Evolutionary conservation across 2,797 vertebrate species (phyloP), one percentile per base, ranked within the genome.

Genomic region (Austrolebias charrua): DNA sequence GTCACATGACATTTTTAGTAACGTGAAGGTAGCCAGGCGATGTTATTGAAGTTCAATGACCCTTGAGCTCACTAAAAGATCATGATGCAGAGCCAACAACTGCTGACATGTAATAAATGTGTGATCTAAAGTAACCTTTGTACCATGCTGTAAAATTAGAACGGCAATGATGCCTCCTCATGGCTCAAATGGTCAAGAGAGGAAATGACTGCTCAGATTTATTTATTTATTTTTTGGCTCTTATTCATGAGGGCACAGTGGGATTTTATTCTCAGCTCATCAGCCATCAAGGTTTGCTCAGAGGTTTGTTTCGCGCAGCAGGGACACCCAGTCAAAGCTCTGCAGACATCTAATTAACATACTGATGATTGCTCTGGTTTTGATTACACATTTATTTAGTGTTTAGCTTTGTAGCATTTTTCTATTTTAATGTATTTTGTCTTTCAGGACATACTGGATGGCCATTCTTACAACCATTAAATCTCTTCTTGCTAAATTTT

Each of bases 111-210:
- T 73, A 51, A 53, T 55, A 58, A 66, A 47, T 65, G 51, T 71
- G 49, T 84, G 83, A 79, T 66, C 86, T 81, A 46, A 71, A 80
- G 81, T 90, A 83, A 85, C 82, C 81, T 81, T 64, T 82, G 62
- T 71, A 59, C 47, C 78, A 55, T 57, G 55, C 66, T 67, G 62
- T 62, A 24, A 71, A 71, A 71, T 62, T 71, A 73, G 44, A 62
- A 61, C 48, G 64, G 62, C 43, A 67, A 73, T 57, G 53, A 57
- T 44, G 51, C 58, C 69, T 63, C 55, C 63, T 66, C 62, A 60
- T 58, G 69, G 74, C 40, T 58, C 33, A 1, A 9, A n/a, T 3
- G 15, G 45, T 40, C 57, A 38, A 48, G 18, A 48, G 45, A 9
- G 45, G n/a, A 3, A 11, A 10, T 40, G 4, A 11, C 38, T 40